These are phyloP conservation scores for Sebastes itinus DNA, from an alignment of 2,797 vertebrate genomes.

Conservation along the genomic window DNA sequence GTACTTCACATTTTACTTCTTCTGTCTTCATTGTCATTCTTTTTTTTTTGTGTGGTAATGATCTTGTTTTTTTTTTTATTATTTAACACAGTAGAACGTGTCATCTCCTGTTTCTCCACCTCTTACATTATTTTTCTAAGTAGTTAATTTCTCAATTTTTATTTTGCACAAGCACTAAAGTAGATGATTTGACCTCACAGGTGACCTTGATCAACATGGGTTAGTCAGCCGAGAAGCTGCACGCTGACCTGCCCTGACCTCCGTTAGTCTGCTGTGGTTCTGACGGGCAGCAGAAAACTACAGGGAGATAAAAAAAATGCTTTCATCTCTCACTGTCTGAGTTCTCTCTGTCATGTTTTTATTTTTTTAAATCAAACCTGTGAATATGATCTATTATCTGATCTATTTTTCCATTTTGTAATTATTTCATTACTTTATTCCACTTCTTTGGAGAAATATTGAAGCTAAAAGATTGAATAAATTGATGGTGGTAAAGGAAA, in stretches of 20 bases:
- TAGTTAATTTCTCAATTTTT: slow-evolving; percentile 50
- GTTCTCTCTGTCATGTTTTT: slow-evolving; percentile 61
- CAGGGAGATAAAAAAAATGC: slow-evolving; percentile 43
- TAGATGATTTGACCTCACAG: slow-evolving; percentile 64
- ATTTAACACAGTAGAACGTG: slow-evolving; percentile 71
- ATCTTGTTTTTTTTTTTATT: slow-evolving; percentile 62
- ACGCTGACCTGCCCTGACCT: slow-evolving; percentile 31
- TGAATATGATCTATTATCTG: slow-evolving; percentile 80
- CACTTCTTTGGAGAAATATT: slow-evolving; percentile 76
- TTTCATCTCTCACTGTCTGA: slow-evolving; percentile 62
- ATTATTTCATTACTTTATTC: slow-evolving; percentile 85
- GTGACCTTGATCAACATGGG: slow-evolving; percentile 48
- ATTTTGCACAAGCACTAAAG: slow-evolving; percentile 83
- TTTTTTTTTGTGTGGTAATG: slow-evolving; percentile 66
- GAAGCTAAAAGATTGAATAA: slow-evolving; percentile 86
- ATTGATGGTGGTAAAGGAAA: slow-evolving; percentile 81
- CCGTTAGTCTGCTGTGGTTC: slow-evolving; percentile 37
- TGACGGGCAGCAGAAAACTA: slow-evolving; percentile 45
- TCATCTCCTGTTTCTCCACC: slow-evolving; percentile 56
- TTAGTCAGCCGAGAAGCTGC: slow-evolving; percentile 38
- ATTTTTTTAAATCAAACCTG: slow-evolving; percentile 77
- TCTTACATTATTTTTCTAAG: slow-evolving; percentile 53
- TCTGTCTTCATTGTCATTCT: slow-evolving; percentile 71
- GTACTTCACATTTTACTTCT: slow-evolving; percentile 63
- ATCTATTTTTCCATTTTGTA: slow-evolving; percentile 83